These are phyloP conservation scores for Muricea muricata DNA, from an alignment of 92 coral and sea anemone species.

Conservation along the genomic window DNA sequence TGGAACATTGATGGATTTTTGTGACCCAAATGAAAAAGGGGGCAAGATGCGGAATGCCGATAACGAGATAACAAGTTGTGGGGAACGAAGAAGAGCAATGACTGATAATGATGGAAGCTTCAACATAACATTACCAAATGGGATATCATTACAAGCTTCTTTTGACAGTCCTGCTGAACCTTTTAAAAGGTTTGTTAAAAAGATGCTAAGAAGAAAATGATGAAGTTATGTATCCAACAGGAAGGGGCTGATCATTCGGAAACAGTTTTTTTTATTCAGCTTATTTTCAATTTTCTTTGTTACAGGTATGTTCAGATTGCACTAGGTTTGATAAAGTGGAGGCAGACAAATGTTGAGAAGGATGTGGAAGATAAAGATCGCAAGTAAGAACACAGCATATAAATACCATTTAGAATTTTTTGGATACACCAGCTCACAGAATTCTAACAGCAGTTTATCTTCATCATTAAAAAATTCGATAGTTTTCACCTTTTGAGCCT, in stretches of 20 bases:
- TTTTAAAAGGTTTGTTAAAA: not conserved
- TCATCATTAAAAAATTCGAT: too few relatives aligned
- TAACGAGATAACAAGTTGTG: not conserved
- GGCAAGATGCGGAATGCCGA: not conserved
- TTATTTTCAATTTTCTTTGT: not conserved
- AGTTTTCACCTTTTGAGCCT: too few relatives aligned
- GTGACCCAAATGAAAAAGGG: slow-evolving; percentile 12
- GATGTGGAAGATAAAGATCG: not conserved
- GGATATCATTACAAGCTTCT: not conserved
- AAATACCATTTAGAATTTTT: too few relatives aligned
- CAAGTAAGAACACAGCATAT: not conserved
- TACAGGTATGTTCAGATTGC: slow-evolving; percentile 26
- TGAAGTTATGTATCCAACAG: too few relatives aligned
- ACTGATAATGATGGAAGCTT: not conserved
- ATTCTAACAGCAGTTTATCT: too few relatives aligned
- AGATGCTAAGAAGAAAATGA: too few relatives aligned
- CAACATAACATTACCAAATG: not conserved
- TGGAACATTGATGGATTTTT: slow-evolving; percentile 78
- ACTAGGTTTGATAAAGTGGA: slow-evolving; percentile 26
- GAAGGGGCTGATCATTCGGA: not conserved
- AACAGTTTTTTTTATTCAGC: too few relatives aligned
- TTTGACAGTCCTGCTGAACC: not conserved
- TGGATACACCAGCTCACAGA: too few relatives aligned
- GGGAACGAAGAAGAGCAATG: not conserved
- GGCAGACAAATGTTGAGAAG: not conserved